phyloP scores from a whole-genome alignment of 2,113 vertebrate genomes.

The Cettia cetti region DNA sequence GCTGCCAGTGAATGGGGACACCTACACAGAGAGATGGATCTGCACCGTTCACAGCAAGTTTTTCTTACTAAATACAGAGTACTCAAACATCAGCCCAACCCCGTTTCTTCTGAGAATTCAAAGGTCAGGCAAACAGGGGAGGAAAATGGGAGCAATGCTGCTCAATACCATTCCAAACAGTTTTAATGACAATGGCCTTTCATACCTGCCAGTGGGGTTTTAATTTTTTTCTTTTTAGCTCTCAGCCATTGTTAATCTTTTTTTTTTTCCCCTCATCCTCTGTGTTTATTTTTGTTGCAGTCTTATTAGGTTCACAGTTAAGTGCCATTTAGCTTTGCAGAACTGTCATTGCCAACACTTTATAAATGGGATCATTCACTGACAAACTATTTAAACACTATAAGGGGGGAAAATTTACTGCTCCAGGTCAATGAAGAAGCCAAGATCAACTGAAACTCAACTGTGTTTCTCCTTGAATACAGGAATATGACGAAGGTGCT shows the following conservation, averaged over 20 bases:
- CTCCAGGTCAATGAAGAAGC: conserved; percentile 65
- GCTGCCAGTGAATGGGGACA: neutral
- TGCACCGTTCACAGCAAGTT: accelerated
- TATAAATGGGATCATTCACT: conserved; percentile 76
- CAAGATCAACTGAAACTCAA: conserved; percentile 72
- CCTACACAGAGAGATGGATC: accelerated
- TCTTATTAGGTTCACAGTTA: conserved; percentile 69
- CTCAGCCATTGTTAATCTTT: conserved; percentile 13
- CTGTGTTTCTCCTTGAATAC: conserved; percentile 15
- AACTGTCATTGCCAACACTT: conserved; percentile 66
- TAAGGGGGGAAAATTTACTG: conserved; percentile 53
- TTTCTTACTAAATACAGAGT: accelerated
- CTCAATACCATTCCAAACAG: neutral
- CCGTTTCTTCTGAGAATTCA: neutral
- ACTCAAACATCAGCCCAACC: neutral
- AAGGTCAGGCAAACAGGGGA: neutral
- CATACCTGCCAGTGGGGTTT: neutral
- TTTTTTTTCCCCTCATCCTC: neutral
- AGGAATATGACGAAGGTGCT: conserved; percentile 45
- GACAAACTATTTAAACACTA: conserved; percentile 66
- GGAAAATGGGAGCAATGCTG: neutral
- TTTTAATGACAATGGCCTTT: conserved; percentile 18
- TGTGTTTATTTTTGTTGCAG: conserved; percentile 73
- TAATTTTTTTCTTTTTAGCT: neutral
- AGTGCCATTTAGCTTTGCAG: conserved; percentile 61